phyloP scores from a whole-genome alignment of 1,140 invertebrate genomes.

The Zaprionus lachaisei region DNA sequence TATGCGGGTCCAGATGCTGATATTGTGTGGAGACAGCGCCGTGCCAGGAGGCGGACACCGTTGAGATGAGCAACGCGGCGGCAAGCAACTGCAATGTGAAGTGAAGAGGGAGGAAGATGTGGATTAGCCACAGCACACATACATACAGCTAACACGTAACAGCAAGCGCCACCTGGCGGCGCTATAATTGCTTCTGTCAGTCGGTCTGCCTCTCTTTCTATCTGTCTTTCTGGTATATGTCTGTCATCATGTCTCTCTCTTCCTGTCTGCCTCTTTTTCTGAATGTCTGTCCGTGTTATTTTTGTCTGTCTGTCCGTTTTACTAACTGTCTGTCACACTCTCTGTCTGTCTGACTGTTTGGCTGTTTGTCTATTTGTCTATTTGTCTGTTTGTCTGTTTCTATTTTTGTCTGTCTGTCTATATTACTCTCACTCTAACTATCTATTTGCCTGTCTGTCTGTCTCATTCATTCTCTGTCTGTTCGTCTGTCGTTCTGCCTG shows the following conservation, averaged over 20 bases:
- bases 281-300: neutral
- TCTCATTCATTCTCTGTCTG: constrained; percentile 18
- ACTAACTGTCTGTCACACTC: constrained; percentile 4
- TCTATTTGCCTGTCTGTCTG: neutral
- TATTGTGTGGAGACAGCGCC: constrained; percentile 85
- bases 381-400: neutral
- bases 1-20: constrained; percentile 87
- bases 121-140: neutral
- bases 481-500: neutral
- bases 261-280: constrained; percentile 15
- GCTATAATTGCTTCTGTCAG: constrained; percentile 48
- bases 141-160: constrained; percentile 25
- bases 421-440: no score
- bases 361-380: neutral
- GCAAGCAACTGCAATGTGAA: constrained; percentile 64
- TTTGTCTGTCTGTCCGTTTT: no score
- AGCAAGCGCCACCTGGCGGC: constrained; percentile 15
- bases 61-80: constrained; percentile 74
- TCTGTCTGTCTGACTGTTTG: neutral
- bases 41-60: constrained; percentile 76
- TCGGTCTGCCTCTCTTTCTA: constrained; percentile 25
- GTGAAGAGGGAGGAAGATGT: neutral
- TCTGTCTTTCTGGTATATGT: neutral
- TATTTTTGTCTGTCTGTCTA: no score
- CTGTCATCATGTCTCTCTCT: neutral